phyloP scores from a whole-genome alignment of 2,113 vertebrate genomes.

The Aegotheles bennettii region DNA sequence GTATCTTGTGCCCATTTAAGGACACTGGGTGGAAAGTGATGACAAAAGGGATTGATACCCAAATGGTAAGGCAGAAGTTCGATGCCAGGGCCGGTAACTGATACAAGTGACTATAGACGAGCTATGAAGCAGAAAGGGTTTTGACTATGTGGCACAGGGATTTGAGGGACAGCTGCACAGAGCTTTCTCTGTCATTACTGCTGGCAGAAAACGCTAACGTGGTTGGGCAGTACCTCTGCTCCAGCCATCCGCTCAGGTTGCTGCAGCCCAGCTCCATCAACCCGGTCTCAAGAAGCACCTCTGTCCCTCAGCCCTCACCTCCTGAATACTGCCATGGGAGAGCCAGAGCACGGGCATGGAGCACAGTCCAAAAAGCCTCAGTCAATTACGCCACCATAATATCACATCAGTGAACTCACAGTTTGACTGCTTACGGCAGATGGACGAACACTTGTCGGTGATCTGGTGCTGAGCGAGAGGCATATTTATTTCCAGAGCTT shows the following conservation, averaged over 20 bases:
- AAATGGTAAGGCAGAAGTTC: background rate
- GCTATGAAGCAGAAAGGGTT: background rate
- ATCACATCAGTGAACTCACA: slow-evolving; percentile 72
- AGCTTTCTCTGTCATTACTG: background rate
- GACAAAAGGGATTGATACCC: background rate
- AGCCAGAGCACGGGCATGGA: background rate
- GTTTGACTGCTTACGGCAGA: slow-evolving; percentile 83
- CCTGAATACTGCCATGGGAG: background rate
- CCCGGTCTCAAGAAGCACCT: background rate
- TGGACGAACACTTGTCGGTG: slow-evolving; percentile 88
- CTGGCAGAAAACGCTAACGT: background rate
- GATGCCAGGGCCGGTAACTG: background rate
- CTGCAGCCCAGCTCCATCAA: background rate
- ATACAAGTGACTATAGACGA: background rate
- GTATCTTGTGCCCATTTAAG: background rate
- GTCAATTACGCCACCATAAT: slow-evolving; percentile 72
- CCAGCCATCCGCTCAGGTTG: background rate
- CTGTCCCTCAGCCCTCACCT: background rate
- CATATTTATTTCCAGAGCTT: slow-evolving; percentile 85
- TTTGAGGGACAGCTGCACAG: slow-evolving; percentile 34
- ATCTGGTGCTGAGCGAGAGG: slow-evolving; percentile 70
- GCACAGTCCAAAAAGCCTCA: slow-evolving; percentile 35
- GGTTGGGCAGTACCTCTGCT: background rate
- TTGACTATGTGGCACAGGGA: background rate
- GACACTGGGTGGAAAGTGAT: background rate